These are phyloP conservation scores for Heliangelus exortis DNA, from an alignment of 2,797 vertebrate genomes.

Conservation along the genomic window DNA sequence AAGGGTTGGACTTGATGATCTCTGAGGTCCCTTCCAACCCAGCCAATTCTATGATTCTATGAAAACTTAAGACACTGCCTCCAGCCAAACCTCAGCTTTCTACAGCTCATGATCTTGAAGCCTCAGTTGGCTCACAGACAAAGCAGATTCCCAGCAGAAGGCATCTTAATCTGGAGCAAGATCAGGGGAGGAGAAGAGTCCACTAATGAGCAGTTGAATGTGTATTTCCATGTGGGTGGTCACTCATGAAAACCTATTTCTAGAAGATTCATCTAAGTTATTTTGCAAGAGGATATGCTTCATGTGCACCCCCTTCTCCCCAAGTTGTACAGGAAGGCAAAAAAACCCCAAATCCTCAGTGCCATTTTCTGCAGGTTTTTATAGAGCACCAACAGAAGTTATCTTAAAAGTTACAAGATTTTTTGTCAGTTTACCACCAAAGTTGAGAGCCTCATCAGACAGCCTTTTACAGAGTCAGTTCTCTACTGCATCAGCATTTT, in stretches of 20 bases:
- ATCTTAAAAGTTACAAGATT: neutral
- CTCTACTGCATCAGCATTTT: neutral
- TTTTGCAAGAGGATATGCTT: neutral
- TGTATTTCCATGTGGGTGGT: neutral
- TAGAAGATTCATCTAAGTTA: neutral
- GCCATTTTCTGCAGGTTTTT: neutral
- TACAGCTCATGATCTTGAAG: neutral
- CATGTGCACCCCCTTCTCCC: neutral
- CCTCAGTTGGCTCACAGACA: neutral
- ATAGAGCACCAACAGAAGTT: neutral
- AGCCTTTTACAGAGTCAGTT: neutral
- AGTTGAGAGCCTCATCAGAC: neutral
- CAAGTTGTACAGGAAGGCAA: neutral
- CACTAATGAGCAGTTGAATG: neutral
- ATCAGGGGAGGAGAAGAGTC: neutral
- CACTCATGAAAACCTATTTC: neutral
- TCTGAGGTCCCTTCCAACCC: too few species aligned
- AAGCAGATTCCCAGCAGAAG: neutral
- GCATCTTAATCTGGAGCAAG: neutral
- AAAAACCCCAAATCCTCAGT: neutral
- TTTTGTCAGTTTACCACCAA: neutral
- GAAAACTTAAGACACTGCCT: neutral
- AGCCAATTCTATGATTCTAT: too few species aligned
- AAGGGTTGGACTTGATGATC: too few species aligned
- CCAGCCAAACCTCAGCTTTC: neutral